These are phyloP conservation scores for Aphidoletes aphidimyza DNA, from an alignment of 2,888 invertebrate species.

Conservation along the genomic window DNA sequence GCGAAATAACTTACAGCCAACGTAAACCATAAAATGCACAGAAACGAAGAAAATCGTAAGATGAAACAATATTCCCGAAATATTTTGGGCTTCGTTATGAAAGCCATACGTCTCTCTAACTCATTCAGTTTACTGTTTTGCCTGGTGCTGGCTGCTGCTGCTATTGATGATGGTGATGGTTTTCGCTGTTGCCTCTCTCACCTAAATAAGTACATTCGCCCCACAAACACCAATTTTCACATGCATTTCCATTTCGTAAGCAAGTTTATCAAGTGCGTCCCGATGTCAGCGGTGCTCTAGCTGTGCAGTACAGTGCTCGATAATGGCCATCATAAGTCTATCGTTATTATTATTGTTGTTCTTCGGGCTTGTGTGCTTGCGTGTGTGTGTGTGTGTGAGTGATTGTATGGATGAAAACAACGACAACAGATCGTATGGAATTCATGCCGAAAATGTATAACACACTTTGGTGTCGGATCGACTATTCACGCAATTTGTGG, in stretches of 20 bases:
- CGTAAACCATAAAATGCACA: slow-evolving; percentile 8
- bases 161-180: not conserved
- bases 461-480: no score
- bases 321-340: slow-evolving; percentile 8
- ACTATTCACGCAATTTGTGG: slow-evolving; percentile 21
- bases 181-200: not conserved
- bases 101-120: not conserved
- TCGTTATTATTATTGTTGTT: slow-evolving; percentile 3
- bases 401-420: no score
- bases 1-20: slow-evolving; percentile 7
- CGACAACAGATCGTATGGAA: not conserved
- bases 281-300: not conserved
- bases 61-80: not conserved
- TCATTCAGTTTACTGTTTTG: not conserved
- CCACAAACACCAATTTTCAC: slow-evolving; percentile 20
- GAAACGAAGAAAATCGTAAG: not conserved
- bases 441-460: slow-evolving; percentile 7
- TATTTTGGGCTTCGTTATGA: not conserved
- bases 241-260: slow-evolving; percentile 21
- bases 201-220: not conserved
- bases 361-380: slow-evolving; percentile 5
- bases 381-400: no score
- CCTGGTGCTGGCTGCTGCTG: no score
- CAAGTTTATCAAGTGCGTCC: slow-evolving; percentile 35
- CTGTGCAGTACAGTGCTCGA: not conserved